A percentile compares a stretch with the other conserved stretches of the same genome.
Conservation (phyloP, 2,797 vertebrate genomes). For the Syngnathus acus region DNA sequence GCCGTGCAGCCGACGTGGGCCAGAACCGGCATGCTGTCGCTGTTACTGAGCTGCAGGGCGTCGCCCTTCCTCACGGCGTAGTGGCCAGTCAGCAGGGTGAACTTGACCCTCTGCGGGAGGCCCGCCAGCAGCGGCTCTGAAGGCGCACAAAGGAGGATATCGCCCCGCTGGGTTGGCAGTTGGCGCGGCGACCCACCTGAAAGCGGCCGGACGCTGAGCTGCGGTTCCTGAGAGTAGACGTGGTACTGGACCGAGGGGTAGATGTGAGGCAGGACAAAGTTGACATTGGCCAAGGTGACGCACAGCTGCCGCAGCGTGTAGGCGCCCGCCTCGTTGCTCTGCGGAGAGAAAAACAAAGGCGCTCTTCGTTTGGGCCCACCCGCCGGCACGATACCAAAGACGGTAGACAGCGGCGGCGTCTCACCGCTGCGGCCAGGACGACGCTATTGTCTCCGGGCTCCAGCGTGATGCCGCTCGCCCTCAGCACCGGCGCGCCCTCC, state of each 20-base stretch:
- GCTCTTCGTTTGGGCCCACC: neutral
- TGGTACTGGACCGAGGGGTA: slow-evolving; percentile 90
- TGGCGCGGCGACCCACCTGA: slow-evolving; percentile 67
- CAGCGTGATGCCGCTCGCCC: slow-evolving; percentile 72
- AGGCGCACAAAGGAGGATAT: neutral
- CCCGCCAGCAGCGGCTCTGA: slow-evolving; percentile 91
- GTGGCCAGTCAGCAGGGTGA: slow-evolving; percentile 89
- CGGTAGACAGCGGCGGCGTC: slow-evolving; percentile 5
- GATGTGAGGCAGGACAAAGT: slow-evolving; percentile 87
- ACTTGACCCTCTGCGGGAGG: slow-evolving; percentile 89
- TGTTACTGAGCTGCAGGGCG: slow-evolving; percentile 89
- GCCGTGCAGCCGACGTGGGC: slow-evolving; percentile 73
- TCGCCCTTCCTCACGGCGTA: slow-evolving; percentile 88
- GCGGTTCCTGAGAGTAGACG: slow-evolving; percentile 95
- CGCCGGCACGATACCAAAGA: too few species aligned
- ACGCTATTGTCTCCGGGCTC: slow-evolving; percentile 83
- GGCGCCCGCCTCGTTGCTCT: slow-evolving; percentile 85
- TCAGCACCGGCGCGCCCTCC: slow-evolving; percentile 77
- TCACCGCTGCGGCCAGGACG: slow-evolving; percentile 81
- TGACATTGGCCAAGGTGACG: slow-evolving; percentile 79
- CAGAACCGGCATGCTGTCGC: slow-evolving; percentile 83
- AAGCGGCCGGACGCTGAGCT: slow-evolving; percentile 87
- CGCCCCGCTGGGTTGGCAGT: too few species aligned
- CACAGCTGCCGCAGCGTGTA: slow-evolving; percentile 89
- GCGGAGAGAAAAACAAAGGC: neutral